Conservation (phyloP, 2,888 invertebrate species). For the Spisula subtruncata region DNA sequence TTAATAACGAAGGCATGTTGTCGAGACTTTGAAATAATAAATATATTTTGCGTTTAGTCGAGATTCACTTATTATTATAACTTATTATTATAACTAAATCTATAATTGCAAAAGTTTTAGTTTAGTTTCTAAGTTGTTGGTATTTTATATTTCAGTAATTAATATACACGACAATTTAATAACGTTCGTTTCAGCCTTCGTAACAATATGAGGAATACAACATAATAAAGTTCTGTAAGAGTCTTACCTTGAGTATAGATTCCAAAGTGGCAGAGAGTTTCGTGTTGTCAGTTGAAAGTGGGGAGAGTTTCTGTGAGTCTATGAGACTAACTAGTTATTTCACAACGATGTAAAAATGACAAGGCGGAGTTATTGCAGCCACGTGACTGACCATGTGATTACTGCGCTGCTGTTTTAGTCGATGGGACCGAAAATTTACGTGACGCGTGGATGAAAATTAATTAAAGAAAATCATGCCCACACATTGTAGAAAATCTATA, state of each 20-base stretch:
- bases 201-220: not conserved
- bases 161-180: too few relatives aligned
- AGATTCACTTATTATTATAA: too few relatives aligned
- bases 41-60: too few relatives aligned
- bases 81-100: too few relatives aligned
- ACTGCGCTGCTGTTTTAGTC: not conserved
- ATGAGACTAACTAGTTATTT: not conserved
- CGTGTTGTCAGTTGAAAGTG: not conserved
- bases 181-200: too few relatives aligned
- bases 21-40: too few relatives aligned
- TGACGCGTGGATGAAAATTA: not conserved
- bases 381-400: too few relatives aligned
- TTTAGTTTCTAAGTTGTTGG: too few relatives aligned
- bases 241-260: not conserved
- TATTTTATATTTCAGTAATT: too few relatives aligned
- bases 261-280: not conserved
- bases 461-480: not conserved
- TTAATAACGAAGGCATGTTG: too few relatives aligned
- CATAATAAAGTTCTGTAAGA: not conserved
- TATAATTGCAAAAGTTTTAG: too few relatives aligned
- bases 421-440: not conserved
- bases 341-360: slow-evolving; percentile 28
- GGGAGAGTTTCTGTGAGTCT: not conserved
- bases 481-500: not conserved
- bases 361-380: slow-evolving; percentile 51